phyloP scores from a whole-genome alignment of 1,140 invertebrate genomes.

The Elymnias hypermnestra region DNA sequence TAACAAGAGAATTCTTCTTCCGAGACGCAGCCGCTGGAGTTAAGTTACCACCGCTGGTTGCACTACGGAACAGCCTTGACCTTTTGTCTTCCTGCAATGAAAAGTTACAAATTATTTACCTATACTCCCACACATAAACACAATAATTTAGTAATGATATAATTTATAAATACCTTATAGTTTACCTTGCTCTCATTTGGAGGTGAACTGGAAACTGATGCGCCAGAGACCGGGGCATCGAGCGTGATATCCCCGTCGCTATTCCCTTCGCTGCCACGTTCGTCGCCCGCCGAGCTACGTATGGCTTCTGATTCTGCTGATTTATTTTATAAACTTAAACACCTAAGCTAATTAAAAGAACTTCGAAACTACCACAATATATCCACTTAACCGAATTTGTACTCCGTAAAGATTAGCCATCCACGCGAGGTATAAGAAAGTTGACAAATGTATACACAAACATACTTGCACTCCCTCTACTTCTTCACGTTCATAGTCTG shows the following conservation, averaged over 20 bases:
- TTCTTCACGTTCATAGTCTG: no score
- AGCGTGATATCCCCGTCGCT: constrained; percentile 45
- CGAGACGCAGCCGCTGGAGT: constrained; percentile 80
- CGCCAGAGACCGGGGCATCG: constrained; percentile 56
- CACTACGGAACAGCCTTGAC: constrained; percentile 78
- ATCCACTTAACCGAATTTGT: no score
- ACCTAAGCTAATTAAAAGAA: no score
- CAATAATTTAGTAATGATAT: not conserved
- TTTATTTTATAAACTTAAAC: not conserved
- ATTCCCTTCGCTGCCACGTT: constrained; percentile 48
- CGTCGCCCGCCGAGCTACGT: constrained; percentile 59
- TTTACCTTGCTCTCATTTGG: constrained; percentile 58
- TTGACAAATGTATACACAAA: no score
- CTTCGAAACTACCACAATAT: no score
- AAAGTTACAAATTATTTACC: not conserved
- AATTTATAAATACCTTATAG: constrained; percentile 1
- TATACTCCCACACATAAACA: not conserved
- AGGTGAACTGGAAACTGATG: constrained; percentile 61
- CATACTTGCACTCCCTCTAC: no score
- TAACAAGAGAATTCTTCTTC: constrained; percentile 84
- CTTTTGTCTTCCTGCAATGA: constrained; percentile 73
- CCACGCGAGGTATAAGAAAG: no score
- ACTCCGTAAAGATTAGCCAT: no score
- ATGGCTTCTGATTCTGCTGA: constrained; percentile 48
- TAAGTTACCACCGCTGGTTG: constrained; percentile 71